A percentile compares a stretch with the other conserved stretches of the same genome.
phyloP scores from a whole-genome alignment of 2,797 vertebrate genomes.

The Hirundo rustica region DNA sequence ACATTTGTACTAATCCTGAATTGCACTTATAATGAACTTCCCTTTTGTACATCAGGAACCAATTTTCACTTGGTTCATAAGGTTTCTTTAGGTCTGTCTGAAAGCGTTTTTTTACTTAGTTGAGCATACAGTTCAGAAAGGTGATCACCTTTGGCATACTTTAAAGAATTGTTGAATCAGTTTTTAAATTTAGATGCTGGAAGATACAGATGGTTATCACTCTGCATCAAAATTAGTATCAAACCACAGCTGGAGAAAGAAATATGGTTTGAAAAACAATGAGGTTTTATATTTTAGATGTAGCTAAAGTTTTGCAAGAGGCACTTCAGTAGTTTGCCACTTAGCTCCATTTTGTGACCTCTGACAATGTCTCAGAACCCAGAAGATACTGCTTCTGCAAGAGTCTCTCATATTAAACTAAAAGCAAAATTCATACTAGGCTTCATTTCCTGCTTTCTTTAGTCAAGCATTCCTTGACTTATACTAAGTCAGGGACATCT shows the following conservation, averaged over 20 bases:
- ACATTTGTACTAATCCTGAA: neutral
- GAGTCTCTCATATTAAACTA: neutral
- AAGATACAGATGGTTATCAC: neutral
- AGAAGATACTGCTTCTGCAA: neutral
- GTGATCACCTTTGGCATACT: neutral
- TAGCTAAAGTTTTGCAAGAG: neutral
- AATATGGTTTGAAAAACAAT: neutral
- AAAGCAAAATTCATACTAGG: neutral
- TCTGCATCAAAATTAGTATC: neutral
- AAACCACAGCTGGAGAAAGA: neutral
- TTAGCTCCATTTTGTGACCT: neutral
- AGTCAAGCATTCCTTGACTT: neutral
- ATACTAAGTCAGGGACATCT: neutral
- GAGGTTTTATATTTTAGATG: neutral
- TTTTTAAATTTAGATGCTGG: neutral
- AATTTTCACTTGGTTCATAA: neutral
- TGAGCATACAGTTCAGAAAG: neutral
- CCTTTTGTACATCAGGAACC: neutral
- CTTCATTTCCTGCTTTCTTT: neutral
- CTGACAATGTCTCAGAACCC: neutral
- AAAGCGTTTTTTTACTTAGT: neutral
- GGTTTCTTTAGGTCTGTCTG: neutral
- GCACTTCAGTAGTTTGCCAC: neutral
- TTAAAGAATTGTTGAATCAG: neutral
- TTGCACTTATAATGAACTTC: neutral